Base-by-base conservation (phyloP, 2,797 vertebrate species). In the Lepidocolaptes lacrymiger region DNA sequence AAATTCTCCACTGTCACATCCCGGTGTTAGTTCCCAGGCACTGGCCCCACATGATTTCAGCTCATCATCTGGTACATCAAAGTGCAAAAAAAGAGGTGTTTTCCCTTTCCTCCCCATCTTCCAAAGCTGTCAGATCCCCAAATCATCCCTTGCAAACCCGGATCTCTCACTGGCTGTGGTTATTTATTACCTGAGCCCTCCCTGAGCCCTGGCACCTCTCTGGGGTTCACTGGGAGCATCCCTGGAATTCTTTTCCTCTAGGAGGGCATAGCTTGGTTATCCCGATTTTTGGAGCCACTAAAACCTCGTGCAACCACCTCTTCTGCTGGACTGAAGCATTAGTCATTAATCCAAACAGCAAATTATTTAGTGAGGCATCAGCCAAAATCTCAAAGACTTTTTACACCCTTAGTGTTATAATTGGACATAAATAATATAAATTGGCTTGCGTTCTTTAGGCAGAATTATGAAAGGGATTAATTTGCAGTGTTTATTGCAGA, bases 1-100 rank as follows among this genome's bases (percentile, higher is more conserved):
- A 27, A 4, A 0, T 8, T 28, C 48, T 41, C n/a, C 32, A 5
- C 15, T 46, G 26, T 39, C 48, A 5, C 36, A 19, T 16, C 0
- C 1, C 2, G 6, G 8, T 10, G 23, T 58, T 66, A 23, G 9
- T 67, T 67, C 36, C 27, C 20, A 3, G 3, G 26, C n/a, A 3
- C 55, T 7, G 1, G 3, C 6, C 14, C 62, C 27, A 63, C 68
- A 4, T 12, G 46, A 44, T 13, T 88, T 85, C 76, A 30, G 8
- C 34, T 20, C 56, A 34, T 52, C 62, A 6, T 46, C 16, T 0
- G 2, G 12, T 14, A 27, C 59, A 82, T 32, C 27, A 58, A 28
- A 88, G 41, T 5, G 37, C 3, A 4, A 55, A 21, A 32, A 66
- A 55, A 41, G 22, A 26, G 6, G 0, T 43, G 6, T 24, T 7